Percentiles rank a stretch among this genome's conserved stretches.
phyloP scores from a whole-genome alignment of 2,113 vertebrate genomes.

The Scopus umbretta region DNA sequence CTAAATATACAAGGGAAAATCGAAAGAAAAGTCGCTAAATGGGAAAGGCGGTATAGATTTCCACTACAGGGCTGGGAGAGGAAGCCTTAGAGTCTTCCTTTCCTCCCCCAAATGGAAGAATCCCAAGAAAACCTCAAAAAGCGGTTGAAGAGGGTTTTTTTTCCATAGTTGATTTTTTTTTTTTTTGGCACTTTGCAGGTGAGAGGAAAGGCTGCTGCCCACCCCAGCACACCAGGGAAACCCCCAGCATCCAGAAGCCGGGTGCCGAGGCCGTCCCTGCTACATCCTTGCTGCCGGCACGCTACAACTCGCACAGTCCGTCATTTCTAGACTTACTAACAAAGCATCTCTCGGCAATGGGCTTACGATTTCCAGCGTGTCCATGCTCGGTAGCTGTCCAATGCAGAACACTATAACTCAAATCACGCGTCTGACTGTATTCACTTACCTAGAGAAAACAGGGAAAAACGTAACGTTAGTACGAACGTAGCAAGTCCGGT shows the following conservation, averaged over 20 bases:
- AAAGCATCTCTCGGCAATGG: neutral
- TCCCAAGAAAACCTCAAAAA: neutral
- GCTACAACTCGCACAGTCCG: accelerated
- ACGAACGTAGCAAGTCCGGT: accelerated
- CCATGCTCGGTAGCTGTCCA: neutral
- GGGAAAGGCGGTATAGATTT: neutral
- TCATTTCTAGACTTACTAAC: neutral
- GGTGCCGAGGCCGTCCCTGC: neutral
- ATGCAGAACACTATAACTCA: neutral
- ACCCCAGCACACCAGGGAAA: neutral
- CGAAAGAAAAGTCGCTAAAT: accelerated
- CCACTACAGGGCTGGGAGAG: accelerated
- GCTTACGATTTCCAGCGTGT: neutral
- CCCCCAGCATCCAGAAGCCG: neutral
- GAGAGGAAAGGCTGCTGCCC: neutral
- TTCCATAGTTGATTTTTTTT: neutral
- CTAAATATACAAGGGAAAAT: accelerated
- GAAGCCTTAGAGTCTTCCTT: neutral
- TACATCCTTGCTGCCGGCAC: too few species aligned
- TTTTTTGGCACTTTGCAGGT: neutral
- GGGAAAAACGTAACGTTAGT: neutral
- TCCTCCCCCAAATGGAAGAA: neutral
- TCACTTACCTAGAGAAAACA: constrained; percentile 46
- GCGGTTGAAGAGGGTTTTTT: neutral
- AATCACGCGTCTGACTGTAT: neutral